phyloP scores from a whole-genome alignment of 2,113 vertebrate species.

The Pseudonaja textilis region DNA sequence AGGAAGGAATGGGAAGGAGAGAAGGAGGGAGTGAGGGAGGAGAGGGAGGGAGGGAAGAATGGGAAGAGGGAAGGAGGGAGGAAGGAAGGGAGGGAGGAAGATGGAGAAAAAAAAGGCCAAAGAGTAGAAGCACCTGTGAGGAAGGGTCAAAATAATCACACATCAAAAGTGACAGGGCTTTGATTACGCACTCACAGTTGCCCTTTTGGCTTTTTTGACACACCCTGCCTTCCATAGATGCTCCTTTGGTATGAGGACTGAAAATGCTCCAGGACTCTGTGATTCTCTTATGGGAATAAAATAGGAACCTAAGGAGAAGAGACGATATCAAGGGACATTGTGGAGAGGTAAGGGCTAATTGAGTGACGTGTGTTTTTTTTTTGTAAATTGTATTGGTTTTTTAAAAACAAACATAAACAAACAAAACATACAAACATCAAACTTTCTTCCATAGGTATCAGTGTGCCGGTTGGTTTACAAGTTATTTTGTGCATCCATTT shows the following conservation, averaged over 20 bases:
- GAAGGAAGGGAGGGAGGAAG: not conserved
- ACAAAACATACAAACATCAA: too few species aligned
- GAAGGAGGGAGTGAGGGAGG: too few species aligned
- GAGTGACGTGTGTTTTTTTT: not conserved
- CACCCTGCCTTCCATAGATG: not conserved
- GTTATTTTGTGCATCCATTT: too few species aligned
- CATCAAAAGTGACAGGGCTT: not conserved
- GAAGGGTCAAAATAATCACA: not conserved
- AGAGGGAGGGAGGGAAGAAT: too few species aligned
- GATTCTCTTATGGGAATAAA: not conserved
- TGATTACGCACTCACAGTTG: not conserved
- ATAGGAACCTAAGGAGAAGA: not conserved
- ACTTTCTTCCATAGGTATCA: too few species aligned
- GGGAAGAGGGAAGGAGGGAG: too few species aligned
- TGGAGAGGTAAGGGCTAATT: not conserved
- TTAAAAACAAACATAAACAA: too few species aligned
- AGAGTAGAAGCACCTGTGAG: not conserved
- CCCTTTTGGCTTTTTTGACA: not conserved
- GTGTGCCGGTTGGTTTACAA: too few species aligned
- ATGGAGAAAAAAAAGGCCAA: not conserved
- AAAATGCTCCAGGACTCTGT: not conserved
- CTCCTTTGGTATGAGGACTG: not conserved
- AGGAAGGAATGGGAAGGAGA: too few species aligned
- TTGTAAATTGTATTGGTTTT: too few species aligned
- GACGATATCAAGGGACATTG: not conserved